These are phyloP conservation scores for Agrypnia vestita DNA, from an alignment of 1,140 invertebrate species.

Conservation along the genomic window DNA sequence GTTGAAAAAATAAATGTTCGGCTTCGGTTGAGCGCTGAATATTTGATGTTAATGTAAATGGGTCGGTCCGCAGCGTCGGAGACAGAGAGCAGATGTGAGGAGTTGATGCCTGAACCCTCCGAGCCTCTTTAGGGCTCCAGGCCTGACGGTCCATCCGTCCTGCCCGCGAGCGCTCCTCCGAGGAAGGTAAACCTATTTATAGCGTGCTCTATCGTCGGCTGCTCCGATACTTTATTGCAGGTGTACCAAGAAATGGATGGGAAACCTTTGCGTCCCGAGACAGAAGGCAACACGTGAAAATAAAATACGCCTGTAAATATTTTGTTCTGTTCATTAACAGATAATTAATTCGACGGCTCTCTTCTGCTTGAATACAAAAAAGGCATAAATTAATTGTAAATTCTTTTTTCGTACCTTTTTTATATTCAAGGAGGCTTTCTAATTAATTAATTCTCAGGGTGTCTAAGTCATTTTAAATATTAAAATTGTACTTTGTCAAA, in stretches of 20 bases:
- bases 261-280: too few species aligned
- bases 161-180: neutral
- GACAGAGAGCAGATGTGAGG: conserved; percentile 51
- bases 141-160: conserved; percentile 4
- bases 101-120: conserved; percentile 39
- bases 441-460: too few species aligned
- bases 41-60: conserved; percentile 59
- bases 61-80: conserved; percentile 51
- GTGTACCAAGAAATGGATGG: neutral
- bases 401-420: too few species aligned
- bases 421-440: too few species aligned
- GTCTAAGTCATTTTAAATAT: too few species aligned
- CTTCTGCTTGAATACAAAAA: too few species aligned
- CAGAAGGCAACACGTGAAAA: too few species aligned
- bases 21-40: conserved; percentile 49
- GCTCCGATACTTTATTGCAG: neutral
- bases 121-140: conserved; percentile 25
- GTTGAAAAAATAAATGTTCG: conserved; percentile 55
- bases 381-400: too few species aligned
- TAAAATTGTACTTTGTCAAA: too few species aligned
- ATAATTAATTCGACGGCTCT: too few species aligned
- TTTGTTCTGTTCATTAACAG: too few species aligned
- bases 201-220: neutral
- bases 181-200: neutral
- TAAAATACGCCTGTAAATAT: too few species aligned